Evolutionary conservation across 1,140 invertebrate genomes (phyloP), one percentile per base, ranked within the genome.

Genomic region (Odontomachus brunneus): DNA sequence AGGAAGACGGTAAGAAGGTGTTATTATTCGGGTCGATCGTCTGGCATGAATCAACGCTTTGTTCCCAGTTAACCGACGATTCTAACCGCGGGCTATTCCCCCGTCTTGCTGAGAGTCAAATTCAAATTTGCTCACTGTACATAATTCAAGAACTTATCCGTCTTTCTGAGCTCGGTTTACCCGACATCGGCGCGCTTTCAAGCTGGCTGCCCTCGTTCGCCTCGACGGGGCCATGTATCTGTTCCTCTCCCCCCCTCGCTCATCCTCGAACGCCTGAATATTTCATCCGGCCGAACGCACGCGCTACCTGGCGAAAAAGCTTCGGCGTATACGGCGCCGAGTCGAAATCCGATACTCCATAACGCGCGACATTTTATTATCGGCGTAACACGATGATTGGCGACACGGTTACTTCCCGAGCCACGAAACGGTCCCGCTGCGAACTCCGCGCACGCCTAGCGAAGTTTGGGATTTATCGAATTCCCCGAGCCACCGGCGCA

Each of bases 101-200:
- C 44, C 17, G 48, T 15, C 15, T 76, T 44, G 74, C 62, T 55
- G 15, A 69, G 49, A 57, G 44, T 51, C 44, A 51, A 62, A 82
- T 82, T 82, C 51, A 73, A 82, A 74, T 73, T 82, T 73, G 55
- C 19, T 33, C 69, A 33, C 26, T 73, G 69, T 82, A 73, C 69
- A 82, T 82, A 82, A 82, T 82, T 82, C 57, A 82, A 19, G 55
- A 82, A 82, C 78, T 82, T 82, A 62, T 60, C 44, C 78, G 44
- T 72, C 57, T 49, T 74, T 62, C 57, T 22, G n/a, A n/a, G 69
- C 19, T 74, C 69, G 78, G 53, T 82, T 82, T 73, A 81, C 38
- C 48, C 78, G 66, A 81, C 67, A 73, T 24, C 2, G 24, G 7
- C 75, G 59, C 7, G 69, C 26, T 82, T 82, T 82, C 44, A 60